Base-by-base conservation (phyloP, 2,797 vertebrate species). In the Mormyrus hasselquistii region DNA sequence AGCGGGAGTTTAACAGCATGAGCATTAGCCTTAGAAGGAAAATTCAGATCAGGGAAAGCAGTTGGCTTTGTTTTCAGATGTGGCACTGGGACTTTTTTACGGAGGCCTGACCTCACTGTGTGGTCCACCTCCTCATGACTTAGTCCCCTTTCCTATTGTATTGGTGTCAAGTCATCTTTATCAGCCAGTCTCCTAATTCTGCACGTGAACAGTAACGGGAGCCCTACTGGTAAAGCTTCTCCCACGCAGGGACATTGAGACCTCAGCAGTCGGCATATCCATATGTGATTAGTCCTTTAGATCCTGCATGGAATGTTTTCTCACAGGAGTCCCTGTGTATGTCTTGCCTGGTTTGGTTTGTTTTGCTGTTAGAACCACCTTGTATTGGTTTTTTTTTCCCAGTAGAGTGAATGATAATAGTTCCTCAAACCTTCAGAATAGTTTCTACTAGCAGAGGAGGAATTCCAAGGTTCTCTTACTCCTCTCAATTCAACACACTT, bases 121-220 rank as follows among this genome's bases (percentile, higher is more conserved):
- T 88, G 88, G 7, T 89, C 16, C 89, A 92, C 3, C 0, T 90
- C 53, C n/a, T 83, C 16, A 19, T 52, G 69, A 29, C 49, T 0
- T 0, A 0, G 38, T 65, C 62, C 44, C 3, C 49, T 79, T 8
- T 47, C 53, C 65, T 53, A 89, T 59, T 87, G 41, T 57, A 12
- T 16, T 34, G 10, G 19, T 65, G 29, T 29, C 34, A 53, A 14
- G 52, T 88, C 55, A 44, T 29, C 44, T 62, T 83, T 22, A n/a
- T 88, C 73, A 59, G 38, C 49, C 8, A 9, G 50, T 59, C 50
- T 76, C 38, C 82, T 34, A 55, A 25, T 49, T 16, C 14, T 79
- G 47, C 38, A 49, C 10, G 44, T 69, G 16, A 22, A 88, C 38
- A 9, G 38, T 73, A 44, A 69, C 4, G 3, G 53, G 19, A 59